A percentile compares a stretch with the other conserved stretches of the same genome.
phyloP scores from a whole-genome alignment of 1,140 invertebrate species.

The Cydia pomonella region DNA sequence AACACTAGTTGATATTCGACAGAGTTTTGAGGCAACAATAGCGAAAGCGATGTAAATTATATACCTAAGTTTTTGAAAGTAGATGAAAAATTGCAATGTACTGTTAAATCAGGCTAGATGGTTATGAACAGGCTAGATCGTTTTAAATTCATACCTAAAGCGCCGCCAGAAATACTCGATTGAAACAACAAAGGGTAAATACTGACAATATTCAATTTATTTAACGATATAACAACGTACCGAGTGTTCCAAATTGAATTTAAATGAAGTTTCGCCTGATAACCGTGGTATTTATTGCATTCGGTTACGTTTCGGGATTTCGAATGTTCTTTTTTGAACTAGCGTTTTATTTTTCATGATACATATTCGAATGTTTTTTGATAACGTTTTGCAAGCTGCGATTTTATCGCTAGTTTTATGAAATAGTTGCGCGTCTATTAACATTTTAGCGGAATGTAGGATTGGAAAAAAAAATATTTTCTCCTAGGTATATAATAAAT shows the following conservation, averaged over 20 bases:
- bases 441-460: not conserved
- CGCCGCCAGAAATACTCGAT: conserved; percentile 14
- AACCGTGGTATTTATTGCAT: conserved; percentile 28
- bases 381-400: not conserved
- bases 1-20: too few species aligned
- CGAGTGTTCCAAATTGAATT: conserved; percentile 28
- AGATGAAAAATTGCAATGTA: not conserved
- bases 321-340: conserved; percentile 4
- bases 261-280: conserved; percentile 33
- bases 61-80: too few species aligned
- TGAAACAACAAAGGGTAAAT: conserved; percentile 31
- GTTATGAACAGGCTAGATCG: conserved; percentile 9
- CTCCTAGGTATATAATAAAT: too few species aligned
- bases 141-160: conserved; percentile 13
- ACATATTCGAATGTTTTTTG: not conserved
- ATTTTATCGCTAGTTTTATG: not conserved
- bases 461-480: too few species aligned
- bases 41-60: too few species aligned
- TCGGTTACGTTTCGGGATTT: conserved; percentile 14
- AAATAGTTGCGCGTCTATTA: not conserved
- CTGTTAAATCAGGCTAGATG: not conserved
- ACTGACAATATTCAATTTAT: conserved; percentile 32
- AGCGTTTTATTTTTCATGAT: not conserved
- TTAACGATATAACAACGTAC: conserved; percentile 29
- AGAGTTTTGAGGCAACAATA: too few species aligned